These are phyloP conservation scores for Pararge aegeria DNA, from an alignment of 1,140 invertebrate species.

Conservation along the genomic window DNA sequence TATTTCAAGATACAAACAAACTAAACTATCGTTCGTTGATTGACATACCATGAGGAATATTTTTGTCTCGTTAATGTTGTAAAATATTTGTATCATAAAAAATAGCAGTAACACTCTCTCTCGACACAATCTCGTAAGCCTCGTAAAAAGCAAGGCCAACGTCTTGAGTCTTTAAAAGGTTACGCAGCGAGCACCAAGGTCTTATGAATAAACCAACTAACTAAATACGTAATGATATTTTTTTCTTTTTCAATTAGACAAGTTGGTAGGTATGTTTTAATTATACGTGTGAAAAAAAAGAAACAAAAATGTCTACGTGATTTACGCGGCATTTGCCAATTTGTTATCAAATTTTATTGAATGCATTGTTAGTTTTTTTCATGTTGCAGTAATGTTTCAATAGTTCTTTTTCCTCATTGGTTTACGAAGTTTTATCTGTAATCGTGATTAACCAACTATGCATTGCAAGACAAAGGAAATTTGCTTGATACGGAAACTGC, in stretches of 20 bases:
- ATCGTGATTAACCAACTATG: constrained; percentile 4
- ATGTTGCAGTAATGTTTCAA: background rate
- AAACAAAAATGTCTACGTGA: background rate
- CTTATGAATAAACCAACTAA: constrained; percentile 20
- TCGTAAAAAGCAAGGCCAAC: constrained; percentile 28
- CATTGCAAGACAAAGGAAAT: background rate
- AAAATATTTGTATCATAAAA: constrained; percentile 4
- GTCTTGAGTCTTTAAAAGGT: constrained; percentile 25
- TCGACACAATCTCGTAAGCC: constrained; percentile 16
- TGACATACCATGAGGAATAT: no score
- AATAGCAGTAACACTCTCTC: constrained; percentile 18
- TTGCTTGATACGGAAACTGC: background rate
- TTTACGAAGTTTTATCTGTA: constrained; percentile 6
- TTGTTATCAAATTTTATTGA: background rate
- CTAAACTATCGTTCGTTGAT: background rate
- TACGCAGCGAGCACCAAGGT: constrained; percentile 25
- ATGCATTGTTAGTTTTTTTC: background rate
- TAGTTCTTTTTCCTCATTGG: background rate
- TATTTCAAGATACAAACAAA: no score
- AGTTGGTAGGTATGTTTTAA: background rate
- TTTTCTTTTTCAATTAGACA: background rate
- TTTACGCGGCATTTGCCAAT: background rate
- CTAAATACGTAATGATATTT: constrained; percentile 6
- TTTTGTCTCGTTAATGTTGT: no score
- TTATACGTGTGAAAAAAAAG: background rate